phyloP scores from a whole-genome alignment of 2,797 vertebrate species.

The Amblyopsis hoosieri region DNA sequence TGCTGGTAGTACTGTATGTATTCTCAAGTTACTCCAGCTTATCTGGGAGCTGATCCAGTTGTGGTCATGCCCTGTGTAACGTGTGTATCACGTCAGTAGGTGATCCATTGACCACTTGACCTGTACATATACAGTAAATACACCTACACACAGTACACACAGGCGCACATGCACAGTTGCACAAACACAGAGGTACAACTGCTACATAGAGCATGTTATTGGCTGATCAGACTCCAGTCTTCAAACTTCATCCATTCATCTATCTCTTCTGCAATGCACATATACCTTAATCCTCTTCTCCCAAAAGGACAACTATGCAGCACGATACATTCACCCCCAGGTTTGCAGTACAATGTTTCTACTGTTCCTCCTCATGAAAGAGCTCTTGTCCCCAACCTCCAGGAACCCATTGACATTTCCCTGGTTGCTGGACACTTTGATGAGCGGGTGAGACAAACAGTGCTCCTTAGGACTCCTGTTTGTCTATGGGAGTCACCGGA shows the following conservation, averaged over 20 bases:
- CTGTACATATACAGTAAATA: too few relatives aligned
- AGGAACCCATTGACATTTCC: constrained; percentile 65
- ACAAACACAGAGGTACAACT: background rate
- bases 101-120: too few relatives aligned
- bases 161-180: too few relatives aligned
- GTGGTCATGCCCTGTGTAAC: too few relatives aligned
- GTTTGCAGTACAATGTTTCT: constrained; percentile 71
- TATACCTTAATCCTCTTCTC: constrained; percentile 32
- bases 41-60: too few relatives aligned
- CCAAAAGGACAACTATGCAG: constrained; percentile 69
- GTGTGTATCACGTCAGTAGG: too few relatives aligned
- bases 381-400: constrained; percentile 70
- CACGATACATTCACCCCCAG: constrained; percentile 71
- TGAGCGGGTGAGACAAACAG: constrained; percentile 54
- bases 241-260: constrained; percentile 18
- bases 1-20: too few relatives aligned
- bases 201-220: too few relatives aligned
- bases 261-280: constrained; percentile 38
- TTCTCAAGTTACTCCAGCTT: too few relatives aligned
- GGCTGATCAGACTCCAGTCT: too few relatives aligned
- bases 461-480: constrained; percentile 39
- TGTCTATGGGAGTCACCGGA: constrained; percentile 55
- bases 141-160: too few relatives aligned
- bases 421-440: constrained; percentile 70
- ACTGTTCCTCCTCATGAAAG: constrained; percentile 79